Percentiles rank a stretch among this genome's conserved stretches.
Evolutionary conservation across 2,113 vertebrate species (phyloP).

Genomic region (Pitta sordida): DNA sequence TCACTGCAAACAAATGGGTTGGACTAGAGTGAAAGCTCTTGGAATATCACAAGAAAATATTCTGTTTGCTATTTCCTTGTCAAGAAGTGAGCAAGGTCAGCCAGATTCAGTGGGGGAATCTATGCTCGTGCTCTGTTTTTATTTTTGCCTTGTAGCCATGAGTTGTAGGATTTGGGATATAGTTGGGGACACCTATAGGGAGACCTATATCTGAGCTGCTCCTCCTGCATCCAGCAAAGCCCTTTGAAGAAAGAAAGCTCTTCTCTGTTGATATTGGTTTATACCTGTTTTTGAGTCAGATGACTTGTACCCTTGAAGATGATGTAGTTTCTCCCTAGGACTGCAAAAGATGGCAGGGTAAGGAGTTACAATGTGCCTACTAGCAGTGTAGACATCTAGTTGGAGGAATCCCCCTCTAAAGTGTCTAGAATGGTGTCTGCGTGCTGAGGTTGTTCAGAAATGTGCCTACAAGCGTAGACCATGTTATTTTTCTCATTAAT

Average conservation of each 20-base stretch:
- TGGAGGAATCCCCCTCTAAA: not conserved
- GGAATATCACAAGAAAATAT: not conserved
- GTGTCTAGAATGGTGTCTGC: not conserved
- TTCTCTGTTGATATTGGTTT: not conserved
- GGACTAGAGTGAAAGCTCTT: not conserved
- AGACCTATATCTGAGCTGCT: not conserved
- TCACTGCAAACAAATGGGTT: not conserved
- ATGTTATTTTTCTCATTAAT: not conserved
- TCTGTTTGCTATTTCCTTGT: not conserved
- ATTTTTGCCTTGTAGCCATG: not conserved
- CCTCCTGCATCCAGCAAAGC: not conserved
- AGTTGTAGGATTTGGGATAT: rapidly evolving
- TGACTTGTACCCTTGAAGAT: not conserved
- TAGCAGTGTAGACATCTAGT: not conserved
- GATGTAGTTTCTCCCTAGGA: not conserved
- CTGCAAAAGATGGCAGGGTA: not conserved
- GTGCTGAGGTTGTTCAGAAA: not conserved
- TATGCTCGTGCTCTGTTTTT: not conserved
- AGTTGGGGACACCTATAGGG: not conserved
- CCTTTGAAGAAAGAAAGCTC: not conserved
- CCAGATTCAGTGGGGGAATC: not conserved
- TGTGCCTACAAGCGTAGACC: not conserved
- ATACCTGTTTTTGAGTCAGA: not conserved
- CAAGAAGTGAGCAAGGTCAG: not conserved
- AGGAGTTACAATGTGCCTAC: not conserved